A percentile compares a stretch with the other conserved stretches of the same genome.
Conservation (phyloP, 2,113 vertebrate species). For the Catharus bicknelli region DNA sequence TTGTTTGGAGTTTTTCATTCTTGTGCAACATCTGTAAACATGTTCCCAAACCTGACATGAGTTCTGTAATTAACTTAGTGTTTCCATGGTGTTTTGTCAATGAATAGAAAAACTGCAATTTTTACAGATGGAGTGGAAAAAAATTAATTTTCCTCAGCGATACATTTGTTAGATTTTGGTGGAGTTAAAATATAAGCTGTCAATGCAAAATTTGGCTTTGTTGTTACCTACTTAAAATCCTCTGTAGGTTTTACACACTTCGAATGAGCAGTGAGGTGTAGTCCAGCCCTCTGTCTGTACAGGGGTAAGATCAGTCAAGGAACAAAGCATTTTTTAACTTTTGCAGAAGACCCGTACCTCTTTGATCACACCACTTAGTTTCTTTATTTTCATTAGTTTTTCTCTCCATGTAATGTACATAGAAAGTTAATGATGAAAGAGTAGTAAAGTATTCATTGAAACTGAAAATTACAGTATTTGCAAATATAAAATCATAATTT, state of each 20-base stretch:
- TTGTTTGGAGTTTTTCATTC: constrained; percentile 20
- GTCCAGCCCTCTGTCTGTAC: background rate
- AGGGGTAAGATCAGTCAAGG: background rate
- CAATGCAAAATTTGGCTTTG: background rate
- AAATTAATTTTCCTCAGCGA: background rate
- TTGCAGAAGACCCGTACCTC: background rate
- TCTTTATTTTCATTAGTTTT: constrained; percentile 35
- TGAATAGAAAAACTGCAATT: background rate
- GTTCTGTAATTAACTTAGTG: background rate
- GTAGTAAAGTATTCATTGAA: constrained; percentile 57
- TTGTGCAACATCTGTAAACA: constrained; percentile 10
- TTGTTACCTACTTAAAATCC: background rate
- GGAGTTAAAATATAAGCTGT: background rate
- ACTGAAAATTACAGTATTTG: constrained; percentile 69
- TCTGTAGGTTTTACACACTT: background rate
- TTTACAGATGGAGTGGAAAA: background rate
- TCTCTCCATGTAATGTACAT: constrained; percentile 19
- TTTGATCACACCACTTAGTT: constrained; percentile 9
- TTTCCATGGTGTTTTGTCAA: background rate
- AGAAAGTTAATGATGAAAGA: constrained; percentile 61
- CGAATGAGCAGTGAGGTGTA: accelerated
- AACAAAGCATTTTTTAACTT: background rate
- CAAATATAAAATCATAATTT: constrained; percentile 73
- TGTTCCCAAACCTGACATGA: background rate
- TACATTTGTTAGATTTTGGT: background rate